Evolutionary conservation across 2,797 vertebrate genomes (phyloP).

Genomic region (Diplodus sargus): DNA sequence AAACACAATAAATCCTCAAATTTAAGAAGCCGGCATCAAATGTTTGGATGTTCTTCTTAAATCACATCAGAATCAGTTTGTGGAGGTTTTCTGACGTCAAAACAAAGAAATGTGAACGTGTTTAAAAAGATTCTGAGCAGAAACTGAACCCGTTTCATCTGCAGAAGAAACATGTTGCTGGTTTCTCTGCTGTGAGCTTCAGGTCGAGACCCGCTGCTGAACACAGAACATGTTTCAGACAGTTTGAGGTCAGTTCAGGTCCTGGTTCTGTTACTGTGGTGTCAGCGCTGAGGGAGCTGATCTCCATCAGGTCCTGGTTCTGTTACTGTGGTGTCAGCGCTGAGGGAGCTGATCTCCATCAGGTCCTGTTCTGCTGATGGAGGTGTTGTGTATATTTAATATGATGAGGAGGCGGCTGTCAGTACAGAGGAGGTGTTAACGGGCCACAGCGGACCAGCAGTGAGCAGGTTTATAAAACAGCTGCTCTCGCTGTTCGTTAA

Average conservation of each 20-base stretch:
- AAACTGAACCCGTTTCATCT: too few relatives aligned
- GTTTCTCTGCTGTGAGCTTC: too few relatives aligned
- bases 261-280: not conserved
- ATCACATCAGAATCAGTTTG: too few relatives aligned
- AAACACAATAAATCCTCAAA: too few relatives aligned
- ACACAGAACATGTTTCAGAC: not conserved
- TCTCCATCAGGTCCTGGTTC: not conserved
- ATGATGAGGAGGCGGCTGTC: not conserved
- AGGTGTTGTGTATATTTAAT: constrained; percentile 17
- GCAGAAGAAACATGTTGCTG: too few relatives aligned
- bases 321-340: not conserved
- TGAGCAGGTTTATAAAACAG: constrained; percentile 21
- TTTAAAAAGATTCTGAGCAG: too few relatives aligned
- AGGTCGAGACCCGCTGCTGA: not conserved
- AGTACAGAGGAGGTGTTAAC: constrained; percentile 10
- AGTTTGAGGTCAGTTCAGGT: not conserved
- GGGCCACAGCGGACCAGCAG: not conserved
- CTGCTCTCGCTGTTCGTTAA: not conserved
- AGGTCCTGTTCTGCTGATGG: constrained; percentile 20
- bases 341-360: constrained; percentile 6
- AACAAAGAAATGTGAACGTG: too few relatives aligned
- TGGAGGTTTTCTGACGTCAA: too few relatives aligned
- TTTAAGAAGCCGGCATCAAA: too few relatives aligned
- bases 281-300: constrained; percentile 9
- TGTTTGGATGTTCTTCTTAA: too few relatives aligned